These are phyloP conservation scores for Pseudochirops corinnae DNA, from an alignment of 2,797 vertebrate species.

Conservation along the genomic window DNA sequence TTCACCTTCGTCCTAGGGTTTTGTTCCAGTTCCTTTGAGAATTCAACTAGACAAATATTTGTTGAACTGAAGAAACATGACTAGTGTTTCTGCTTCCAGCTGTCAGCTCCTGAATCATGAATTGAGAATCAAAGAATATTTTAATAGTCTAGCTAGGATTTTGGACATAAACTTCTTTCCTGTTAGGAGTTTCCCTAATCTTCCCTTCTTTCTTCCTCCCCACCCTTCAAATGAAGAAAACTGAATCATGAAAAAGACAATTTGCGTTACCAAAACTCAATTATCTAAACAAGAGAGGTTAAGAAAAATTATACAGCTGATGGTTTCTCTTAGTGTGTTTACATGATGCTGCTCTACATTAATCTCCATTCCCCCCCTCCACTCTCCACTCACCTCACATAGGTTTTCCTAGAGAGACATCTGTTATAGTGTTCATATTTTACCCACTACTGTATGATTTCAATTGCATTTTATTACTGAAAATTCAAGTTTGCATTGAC, in stretches of 20 bases:
- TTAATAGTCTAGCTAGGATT: background rate
- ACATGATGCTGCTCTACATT: background rate
- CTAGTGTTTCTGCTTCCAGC: background rate
- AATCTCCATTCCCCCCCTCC: background rate
- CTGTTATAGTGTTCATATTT: background rate
- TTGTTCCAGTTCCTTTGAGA: background rate
- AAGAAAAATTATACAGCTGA: background rate
- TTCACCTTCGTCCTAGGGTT: background rate
- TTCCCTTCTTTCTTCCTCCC: background rate
- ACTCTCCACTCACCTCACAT: background rate
- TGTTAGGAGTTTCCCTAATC: background rate
- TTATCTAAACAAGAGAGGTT: background rate
- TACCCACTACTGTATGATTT: too few relatives aligned
- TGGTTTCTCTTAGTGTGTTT: background rate
- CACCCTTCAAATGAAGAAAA: constrained; percentile 2
- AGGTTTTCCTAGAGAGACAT: background rate
- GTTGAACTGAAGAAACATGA: background rate
- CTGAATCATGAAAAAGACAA: background rate
- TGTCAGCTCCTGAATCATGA: background rate
- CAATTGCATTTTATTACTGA: background rate
- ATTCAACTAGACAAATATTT: background rate
- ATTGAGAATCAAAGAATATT: background rate
- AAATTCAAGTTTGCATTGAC: background rate
- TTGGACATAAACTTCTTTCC: background rate
- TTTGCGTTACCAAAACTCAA: background rate